A percentile compares a stretch with the other conserved stretches of the same genome.
These are phyloP conservation scores for Rhagophthalmus giganteus DNA, from an alignment of 2,888 invertebrate species.

Conservation along the genomic window DNA sequence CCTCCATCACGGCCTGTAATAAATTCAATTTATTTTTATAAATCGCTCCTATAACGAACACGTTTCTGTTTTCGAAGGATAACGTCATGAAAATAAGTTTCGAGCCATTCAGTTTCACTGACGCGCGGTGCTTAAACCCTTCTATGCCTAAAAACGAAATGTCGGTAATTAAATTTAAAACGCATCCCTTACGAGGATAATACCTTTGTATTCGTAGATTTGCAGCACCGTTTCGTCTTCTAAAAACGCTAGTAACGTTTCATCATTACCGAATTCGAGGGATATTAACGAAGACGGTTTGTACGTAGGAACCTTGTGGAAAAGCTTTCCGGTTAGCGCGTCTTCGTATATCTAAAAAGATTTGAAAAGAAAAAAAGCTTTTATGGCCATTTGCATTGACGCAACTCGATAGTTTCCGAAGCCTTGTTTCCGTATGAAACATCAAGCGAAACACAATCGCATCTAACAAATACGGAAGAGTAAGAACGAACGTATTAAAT, in stretches of 20 bases:
- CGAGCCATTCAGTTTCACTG: slow-evolving; percentile 47
- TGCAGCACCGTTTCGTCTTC: slow-evolving; percentile 52
- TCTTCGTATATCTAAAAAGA: slow-evolving; percentile 56
- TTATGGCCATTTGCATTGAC: too few relatives aligned
- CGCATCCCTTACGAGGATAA: background rate
- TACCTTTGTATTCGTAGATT: slow-evolving; percentile 58
- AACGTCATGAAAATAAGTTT: slow-evolving; percentile 50
- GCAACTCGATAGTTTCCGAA: too few relatives aligned
- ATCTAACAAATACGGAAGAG: too few relatives aligned
- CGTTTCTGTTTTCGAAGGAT: slow-evolving; percentile 40
- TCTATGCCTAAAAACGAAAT: slow-evolving; percentile 51
- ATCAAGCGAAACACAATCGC: too few relatives aligned
- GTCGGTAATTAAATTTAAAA: background rate
- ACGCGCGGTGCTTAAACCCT: slow-evolving; percentile 53
- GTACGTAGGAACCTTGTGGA: slow-evolving; percentile 58
- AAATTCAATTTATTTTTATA: slow-evolving; percentile 50
- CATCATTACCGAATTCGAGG: slow-evolving; percentile 52
- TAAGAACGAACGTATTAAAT: too few relatives aligned
- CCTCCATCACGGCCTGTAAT: slow-evolving; percentile 55
- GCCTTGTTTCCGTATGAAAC: too few relatives aligned
- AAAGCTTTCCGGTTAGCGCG: slow-evolving; percentile 53
- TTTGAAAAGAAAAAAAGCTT: too few relatives aligned
- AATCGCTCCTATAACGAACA: slow-evolving; percentile 48
- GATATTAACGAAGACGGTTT: slow-evolving; percentile 58
- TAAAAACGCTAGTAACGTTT: slow-evolving; percentile 58